Evolutionary conservation across 2,888 invertebrate genomes (phyloP), one percentile per base, ranked within the genome.

Genomic region (Athalia cordata): DNA sequence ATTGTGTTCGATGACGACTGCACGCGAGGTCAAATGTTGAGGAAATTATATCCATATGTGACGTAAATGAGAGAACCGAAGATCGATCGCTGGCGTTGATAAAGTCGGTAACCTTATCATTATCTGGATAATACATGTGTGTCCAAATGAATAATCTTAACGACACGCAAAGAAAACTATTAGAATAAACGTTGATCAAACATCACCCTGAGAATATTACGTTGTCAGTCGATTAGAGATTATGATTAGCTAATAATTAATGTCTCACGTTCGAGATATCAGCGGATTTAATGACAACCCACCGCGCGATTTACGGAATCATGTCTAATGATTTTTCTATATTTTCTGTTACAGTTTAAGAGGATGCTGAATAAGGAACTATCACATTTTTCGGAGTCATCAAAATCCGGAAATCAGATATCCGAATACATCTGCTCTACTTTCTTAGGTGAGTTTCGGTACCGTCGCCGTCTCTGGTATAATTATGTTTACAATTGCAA

Each of bases 281-380:
- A 29, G 29, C 29, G 29, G 29, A 29, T 29, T 29, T 29, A 29
- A 29, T 29, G 29, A 29, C 29, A 29, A 29, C 29, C 29, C 29
- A 29, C 2, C 29, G 15, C 52, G 61, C 8, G 43, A 15, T 64
- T 13, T 7, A 7, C 13, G 47, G 15, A 66, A 6, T 45, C 3
- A n/a, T 61, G 49, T 77, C 61, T 79, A 55, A 77, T 55, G 15
- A 77, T 15, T 55, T 13, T 74, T 3, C 79, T 78, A 79, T 79
- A 82, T 86, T 87, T 85, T 90, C 85, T 90, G 87, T 94, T 94
- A 79, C 95, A 99, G 99, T 99, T 99, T 94, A 99, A 99, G 92
- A 95, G 98, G 91, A 99, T 99, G 98, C 95, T 99, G 91, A 99
- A 99, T 93, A 97, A 99, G 93, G 99, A 99, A 92, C 93, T 99